These are phyloP conservation scores for Meloe dianella DNA, from an alignment of 2,888 invertebrate genomes.

Conservation along the genomic window DNA sequence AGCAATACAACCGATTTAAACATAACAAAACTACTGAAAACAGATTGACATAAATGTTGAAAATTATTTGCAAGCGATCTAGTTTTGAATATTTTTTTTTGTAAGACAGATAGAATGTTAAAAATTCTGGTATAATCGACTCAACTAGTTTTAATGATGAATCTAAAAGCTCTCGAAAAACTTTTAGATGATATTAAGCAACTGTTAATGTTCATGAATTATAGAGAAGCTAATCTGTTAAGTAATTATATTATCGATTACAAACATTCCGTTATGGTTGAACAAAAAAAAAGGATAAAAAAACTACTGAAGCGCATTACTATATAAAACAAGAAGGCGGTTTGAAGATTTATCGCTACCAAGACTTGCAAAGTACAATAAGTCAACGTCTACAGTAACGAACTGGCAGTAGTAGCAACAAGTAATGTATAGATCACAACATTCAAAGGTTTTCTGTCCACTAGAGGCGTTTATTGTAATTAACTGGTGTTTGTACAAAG, in stretches of 20 bases:
- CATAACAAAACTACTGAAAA: not conserved
- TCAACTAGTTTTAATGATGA: not conserved
- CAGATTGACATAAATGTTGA: not conserved
- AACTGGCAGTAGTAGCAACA: slow-evolving; percentile 24
- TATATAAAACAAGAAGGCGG: slow-evolving; percentile 23
- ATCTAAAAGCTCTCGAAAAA: not conserved
- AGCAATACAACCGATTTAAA: not conserved
- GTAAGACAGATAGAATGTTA: not conserved
- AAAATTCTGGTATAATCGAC: not conserved
- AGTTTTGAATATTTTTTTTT: not conserved
- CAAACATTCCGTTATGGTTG: not conserved
- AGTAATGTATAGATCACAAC: slow-evolving; percentile 32
- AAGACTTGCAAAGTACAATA: slow-evolving; percentile 25
- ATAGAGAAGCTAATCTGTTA: slow-evolving; percentile 10
- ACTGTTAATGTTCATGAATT: slow-evolving; percentile 7
- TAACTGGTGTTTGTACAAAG: slow-evolving; percentile 38
- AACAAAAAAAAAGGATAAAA: not conserved
- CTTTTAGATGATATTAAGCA: not conserved
- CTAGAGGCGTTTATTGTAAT: slow-evolving; percentile 34
- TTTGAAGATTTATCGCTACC: slow-evolving; percentile 19
- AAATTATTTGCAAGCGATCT: not conserved
- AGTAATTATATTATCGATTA: slow-evolving; percentile 16
- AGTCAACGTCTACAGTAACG: slow-evolving; percentile 25
- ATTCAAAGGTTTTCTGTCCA: slow-evolving; percentile 25
- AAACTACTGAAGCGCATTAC: slow-evolving; percentile 1